Conservation (phyloP, 2,113 vertebrate genomes). For the Poeciliopsis turrubarensis region DNA sequence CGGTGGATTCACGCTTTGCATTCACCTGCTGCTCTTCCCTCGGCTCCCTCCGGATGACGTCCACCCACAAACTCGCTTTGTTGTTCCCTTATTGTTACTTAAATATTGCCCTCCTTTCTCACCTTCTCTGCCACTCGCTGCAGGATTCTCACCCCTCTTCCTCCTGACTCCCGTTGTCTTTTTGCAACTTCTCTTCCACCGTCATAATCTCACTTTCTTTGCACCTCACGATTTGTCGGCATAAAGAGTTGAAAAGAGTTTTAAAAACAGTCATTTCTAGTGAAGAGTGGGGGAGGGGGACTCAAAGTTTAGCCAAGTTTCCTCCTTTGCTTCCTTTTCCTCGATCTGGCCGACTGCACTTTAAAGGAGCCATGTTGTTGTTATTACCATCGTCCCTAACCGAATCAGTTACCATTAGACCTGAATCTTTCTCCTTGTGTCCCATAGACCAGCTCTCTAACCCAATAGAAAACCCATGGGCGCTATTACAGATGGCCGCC, state of each 20-base stretch:
- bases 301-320: slow-evolving; percentile 33
- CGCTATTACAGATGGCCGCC: slow-evolving; percentile 65
- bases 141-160: slow-evolving; percentile 52
- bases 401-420: slow-evolving; percentile 79
- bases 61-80: slow-evolving; percentile 1
- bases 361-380: slow-evolving; percentile 74
- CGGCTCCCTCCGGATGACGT: slow-evolving; percentile 9
- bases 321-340: slow-evolving; percentile 2
- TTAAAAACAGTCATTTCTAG: neutral
- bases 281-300: slow-evolving; percentile 13
- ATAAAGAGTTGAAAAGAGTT: neutral
- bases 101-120: slow-evolving; percentile 29
- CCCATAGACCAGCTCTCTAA: slow-evolving; percentile 71
- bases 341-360: slow-evolving; percentile 41
- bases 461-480: slow-evolving; percentile 78
- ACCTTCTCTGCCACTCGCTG: slow-evolving; percentile 20
- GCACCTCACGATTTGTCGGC: slow-evolving; percentile 21
- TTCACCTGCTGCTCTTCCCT: slow-evolving; percentile 46
- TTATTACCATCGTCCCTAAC: slow-evolving; percentile 76
- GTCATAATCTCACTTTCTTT: slow-evolving; percentile 35
- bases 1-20: slow-evolving; percentile 11
- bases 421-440: slow-evolving; percentile 74
- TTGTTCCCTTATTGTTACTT: slow-evolving; percentile 26
- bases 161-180: slow-evolving; percentile 19
- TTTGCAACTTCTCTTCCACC: slow-evolving; percentile 50